Base-by-base conservation (phyloP, 2,888 invertebrate genomes). In the Meandrusa payeni region DNA sequence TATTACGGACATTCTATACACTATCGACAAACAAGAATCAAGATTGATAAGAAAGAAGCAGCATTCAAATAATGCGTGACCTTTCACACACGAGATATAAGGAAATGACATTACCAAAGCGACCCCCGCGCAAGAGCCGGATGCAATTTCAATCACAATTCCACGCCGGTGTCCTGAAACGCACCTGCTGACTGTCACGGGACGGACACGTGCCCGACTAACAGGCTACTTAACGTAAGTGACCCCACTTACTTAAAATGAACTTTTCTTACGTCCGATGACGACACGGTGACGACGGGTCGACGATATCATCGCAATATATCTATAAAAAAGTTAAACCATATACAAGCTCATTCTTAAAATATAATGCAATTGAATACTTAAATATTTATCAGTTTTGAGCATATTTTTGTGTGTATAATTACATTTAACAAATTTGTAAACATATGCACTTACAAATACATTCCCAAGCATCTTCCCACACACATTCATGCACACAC, bases 141-240 rank as follows among this genome's bases (percentile, higher is more conserved):
- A 62, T 64, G 67, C 79, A 77, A 75, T 82, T 77, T 69, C 81
- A 78, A 83, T 85, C 83, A 80, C 76, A 79, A 77, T 78, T 56
- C 54, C 54, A 57, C 57, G 56, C 55, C 53, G 55, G 61, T 54
- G 49, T 54, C 50, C 61, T 54, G 63, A 59, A 57, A 61, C 76
- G 69, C 85, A 86, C 85, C 85, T 86, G 85, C 71, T 70, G 71
- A 74, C 75, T 71, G 63, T 63, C 59, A 58, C 64, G 63, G 57
- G 58, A 53, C 59, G 55, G 54, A 71, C 83, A 83, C 85, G 85
- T 80, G 76, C 82, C 65, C 64, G 51, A 57, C 75, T 80, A 82
- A 86, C 76, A 78, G 79, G 67, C 78, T 79, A 85, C 85, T 86
- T 86, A 86, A 77, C 78, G 70, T 78, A 80, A 86, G 83, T 85